Conservation (phyloP, 2,113 vertebrate genomes). For the Oostethus manadensis region DNA sequence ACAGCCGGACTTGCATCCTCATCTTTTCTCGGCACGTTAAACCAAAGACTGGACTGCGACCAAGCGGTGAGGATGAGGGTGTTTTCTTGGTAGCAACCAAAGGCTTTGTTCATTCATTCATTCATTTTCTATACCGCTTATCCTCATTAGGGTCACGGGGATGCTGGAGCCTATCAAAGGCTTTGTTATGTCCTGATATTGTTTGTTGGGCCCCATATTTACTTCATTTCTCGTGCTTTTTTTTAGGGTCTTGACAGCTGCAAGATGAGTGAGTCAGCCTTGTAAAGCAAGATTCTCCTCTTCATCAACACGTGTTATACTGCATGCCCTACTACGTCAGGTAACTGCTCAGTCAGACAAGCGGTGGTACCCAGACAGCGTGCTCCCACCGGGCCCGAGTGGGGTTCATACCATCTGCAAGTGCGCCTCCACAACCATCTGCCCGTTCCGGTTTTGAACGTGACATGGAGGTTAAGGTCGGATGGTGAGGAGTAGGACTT, state of each 20-base stretch:
- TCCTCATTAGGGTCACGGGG: no score
- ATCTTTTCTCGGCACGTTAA: constrained; percentile 34
- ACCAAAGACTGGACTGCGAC: constrained; percentile 36
- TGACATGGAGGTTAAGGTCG: constrained; percentile 37
- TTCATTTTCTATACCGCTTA: no score
- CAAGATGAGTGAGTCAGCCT: constrained; percentile 47
- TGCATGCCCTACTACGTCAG: constrained; percentile 27
- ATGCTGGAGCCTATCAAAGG: no score
- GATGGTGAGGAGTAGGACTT: constrained; percentile 44
- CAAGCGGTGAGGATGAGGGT: constrained; percentile 42
- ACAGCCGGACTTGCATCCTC: constrained; percentile 2
- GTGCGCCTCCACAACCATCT: constrained; percentile 20
- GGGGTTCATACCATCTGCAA: not conserved
- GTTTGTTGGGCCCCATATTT: not conserved
- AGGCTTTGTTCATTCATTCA: no score
- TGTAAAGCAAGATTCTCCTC: not conserved
- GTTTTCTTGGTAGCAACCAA: not conserved
- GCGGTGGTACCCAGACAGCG: rapidly evolving
- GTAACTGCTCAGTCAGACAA: constrained; percentile 44
- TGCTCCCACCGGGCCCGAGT: constrained; percentile 22
- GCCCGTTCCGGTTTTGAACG: constrained; percentile 39
- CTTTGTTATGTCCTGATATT: not conserved
- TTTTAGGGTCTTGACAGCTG: constrained; percentile 44
- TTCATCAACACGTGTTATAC: no score
- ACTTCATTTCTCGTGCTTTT: not conserved